Evolutionary conservation across 2,113 vertebrate species (phyloP), one percentile per base, ranked within the genome.

Genomic region (Stomatorhinus ivindoensis): DNA sequence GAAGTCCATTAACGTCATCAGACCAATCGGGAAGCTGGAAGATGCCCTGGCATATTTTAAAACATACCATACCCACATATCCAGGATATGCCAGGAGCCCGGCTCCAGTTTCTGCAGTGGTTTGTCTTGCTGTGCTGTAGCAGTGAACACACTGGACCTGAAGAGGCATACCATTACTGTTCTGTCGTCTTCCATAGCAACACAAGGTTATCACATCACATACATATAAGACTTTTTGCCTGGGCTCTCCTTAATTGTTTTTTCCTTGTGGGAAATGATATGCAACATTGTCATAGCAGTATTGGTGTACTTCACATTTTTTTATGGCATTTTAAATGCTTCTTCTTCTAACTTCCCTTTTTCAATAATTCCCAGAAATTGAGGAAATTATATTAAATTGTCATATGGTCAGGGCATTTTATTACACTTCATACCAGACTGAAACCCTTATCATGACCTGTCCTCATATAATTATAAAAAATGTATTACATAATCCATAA

Each of bases 51-150:
- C 90, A 35, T 93, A 92, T 82, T 94, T 96, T 89, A 85, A 92
- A 44, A n/a, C 87, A 19, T 91, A 93, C 65, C 92, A 91, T 86
- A 92, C 89, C 39, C 31, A 47, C 47, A 94, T 92, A 53, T 87
- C 91, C 84, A 91, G 90, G 1, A 88, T 88, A 1, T 42, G 90
- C 42, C 89, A 93, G 90, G 94, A 95, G 87, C 92, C 94, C 4
- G 95, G 91, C 0, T 96, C 90, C 92, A 95, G 94, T 73, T 95
- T 91, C 91, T 95, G 94, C 92, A 92, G 92, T 90, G 95, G 94
- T 95, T 80, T 89, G 90, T 91, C 19, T 89, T 2, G 44, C 39
- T 15, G 24, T 46, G 42, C 44, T 8, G 61, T 76, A 48, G 27
- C 39, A 48, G 3, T 24, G 44, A 85, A 48, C 27, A 19, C 19